Evolutionary conservation across 2,888 invertebrate species (phyloP).

Genomic region (Aporophyla lueneburgensis): DNA sequence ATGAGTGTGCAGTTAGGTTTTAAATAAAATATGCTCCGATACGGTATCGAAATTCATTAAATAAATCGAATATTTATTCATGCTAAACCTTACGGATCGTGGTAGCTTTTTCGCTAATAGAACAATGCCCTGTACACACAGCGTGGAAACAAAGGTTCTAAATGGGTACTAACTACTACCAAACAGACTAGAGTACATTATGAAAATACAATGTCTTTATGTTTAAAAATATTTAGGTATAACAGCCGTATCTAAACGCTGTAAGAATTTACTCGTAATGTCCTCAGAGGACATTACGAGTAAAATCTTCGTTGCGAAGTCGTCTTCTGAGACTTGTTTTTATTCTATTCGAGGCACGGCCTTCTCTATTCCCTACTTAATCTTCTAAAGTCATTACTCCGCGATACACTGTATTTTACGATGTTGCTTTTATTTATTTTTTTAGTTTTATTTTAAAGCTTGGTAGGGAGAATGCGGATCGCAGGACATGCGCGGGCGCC

Average conservation of each 20-base stretch:
- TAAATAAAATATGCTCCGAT: constrained; percentile 58
- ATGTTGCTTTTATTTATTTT: constrained; percentile 82
- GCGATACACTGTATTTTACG: constrained; percentile 84
- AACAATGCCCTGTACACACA: neutral
- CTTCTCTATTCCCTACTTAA: constrained; percentile 82
- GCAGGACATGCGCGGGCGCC: constrained; percentile 90
- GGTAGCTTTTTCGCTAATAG: constrained; percentile 15
- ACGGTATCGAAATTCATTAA: constrained; percentile 57
- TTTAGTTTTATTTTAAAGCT: constrained; percentile 85
- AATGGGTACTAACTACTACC: neutral
- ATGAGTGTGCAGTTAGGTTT: constrained; percentile 68
- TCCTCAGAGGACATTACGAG: too few species aligned
- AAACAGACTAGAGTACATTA: neutral
- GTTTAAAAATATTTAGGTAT: constrained; percentile 33
- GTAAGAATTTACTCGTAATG: constrained; percentile 39
- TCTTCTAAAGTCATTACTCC: constrained; percentile 76
- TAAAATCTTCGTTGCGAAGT: constrained; percentile 56
- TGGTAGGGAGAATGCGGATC: constrained; percentile 88
- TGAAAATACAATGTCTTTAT: constrained; percentile 24
- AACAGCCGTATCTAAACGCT: constrained; percentile 43
- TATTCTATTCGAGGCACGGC: constrained; percentile 56
- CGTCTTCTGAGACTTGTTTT: constrained; percentile 56
- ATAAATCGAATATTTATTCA: constrained; percentile 45
- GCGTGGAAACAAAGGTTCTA: constrained; percentile 12
- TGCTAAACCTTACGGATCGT: constrained; percentile 8